Evolutionary conservation across 2,113 vertebrate genomes (phyloP).

Genomic region (Thryonomys swinderianus): DNA sequence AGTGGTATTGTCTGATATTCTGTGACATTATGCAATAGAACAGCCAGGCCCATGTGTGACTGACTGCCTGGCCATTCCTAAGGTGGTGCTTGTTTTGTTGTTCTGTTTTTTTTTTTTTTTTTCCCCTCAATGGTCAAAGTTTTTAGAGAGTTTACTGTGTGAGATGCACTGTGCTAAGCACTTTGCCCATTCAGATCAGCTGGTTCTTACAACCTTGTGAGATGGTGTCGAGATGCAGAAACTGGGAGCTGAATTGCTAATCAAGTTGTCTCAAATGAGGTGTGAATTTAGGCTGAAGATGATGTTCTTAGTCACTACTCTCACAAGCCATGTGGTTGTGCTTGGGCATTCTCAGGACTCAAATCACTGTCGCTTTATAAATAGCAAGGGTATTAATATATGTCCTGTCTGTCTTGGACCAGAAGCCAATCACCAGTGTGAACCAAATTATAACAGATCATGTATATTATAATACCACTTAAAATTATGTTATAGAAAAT

Average conservation of each 20-base stretch:
- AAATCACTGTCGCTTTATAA: slow-evolving; percentile 44
- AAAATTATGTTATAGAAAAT: slow-evolving; percentile 15
- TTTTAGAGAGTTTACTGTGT: neutral
- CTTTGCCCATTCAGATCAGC: neutral
- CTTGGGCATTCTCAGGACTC: neutral
- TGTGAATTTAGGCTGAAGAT: neutral
- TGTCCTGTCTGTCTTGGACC: neutral
- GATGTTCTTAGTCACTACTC: neutral
- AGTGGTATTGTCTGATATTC: neutral
- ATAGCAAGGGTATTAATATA: slow-evolving; percentile 19
- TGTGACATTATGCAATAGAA: neutral
- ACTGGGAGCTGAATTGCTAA: neutral
- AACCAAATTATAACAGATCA: neutral
- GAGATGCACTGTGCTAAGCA: neutral
- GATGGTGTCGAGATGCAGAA: neutral
- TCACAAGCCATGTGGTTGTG: neutral
- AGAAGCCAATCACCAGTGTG: slow-evolving; percentile 16
- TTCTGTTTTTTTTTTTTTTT: neutral
- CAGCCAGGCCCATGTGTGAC: neutral
- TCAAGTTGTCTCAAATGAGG: neutral
- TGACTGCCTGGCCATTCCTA: neutral
- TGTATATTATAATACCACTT: neutral
- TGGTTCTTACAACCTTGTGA: neutral
- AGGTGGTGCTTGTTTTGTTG: neutral
- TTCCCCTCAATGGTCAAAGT: neutral